These are phyloP conservation scores for Crepidodera aurea DNA, from an alignment of 2,888 invertebrate genomes.

Conservation along the genomic window DNA sequence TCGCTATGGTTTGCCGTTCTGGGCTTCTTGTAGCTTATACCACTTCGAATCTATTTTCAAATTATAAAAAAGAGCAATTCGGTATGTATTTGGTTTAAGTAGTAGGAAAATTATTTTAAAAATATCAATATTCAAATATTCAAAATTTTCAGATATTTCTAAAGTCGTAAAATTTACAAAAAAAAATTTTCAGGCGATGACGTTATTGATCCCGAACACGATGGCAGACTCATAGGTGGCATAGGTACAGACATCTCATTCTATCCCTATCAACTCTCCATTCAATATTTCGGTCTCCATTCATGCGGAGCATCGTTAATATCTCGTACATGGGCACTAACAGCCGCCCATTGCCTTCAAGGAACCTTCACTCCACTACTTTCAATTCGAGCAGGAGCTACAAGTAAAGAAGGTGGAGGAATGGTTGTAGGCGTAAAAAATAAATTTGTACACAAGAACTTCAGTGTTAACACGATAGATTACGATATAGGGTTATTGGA, in stretches of 20 bases:
- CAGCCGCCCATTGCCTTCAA: slow-evolving; percentile 44
- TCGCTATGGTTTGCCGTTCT: too few species aligned
- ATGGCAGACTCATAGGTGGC: slow-evolving; percentile 41
- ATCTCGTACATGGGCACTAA: slow-evolving; percentile 39
- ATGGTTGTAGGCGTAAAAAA: slow-evolving; percentile 27
- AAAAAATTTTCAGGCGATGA: too few species aligned
- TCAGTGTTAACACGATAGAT: slow-evolving; percentile 32
- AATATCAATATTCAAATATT: too few species aligned
- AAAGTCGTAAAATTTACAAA: too few species aligned
- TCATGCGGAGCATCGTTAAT: slow-evolving; percentile 43
- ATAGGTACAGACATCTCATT: slow-evolving; percentile 24
- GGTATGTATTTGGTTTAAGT: too few species aligned
- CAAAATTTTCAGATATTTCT: too few species aligned
- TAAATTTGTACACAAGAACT: slow-evolving; percentile 32
- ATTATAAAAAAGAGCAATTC: too few species aligned
- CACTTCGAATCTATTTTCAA: too few species aligned
- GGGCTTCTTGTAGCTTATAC: too few species aligned
- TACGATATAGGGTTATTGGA: slow-evolving; percentile 38
- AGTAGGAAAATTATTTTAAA: too few species aligned
- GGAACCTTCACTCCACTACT: slow-evolving; percentile 5
- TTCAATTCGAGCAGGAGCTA: slow-evolving; percentile 37
- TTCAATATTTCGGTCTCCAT: slow-evolving; percentile 38
- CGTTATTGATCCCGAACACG: neutral
- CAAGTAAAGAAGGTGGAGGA: slow-evolving; percentile 35
- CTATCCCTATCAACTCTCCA: slow-evolving; percentile 40